phyloP scores from a whole-genome alignment of 2,797 vertebrate genomes.

The Malacoraja senta region DNA sequence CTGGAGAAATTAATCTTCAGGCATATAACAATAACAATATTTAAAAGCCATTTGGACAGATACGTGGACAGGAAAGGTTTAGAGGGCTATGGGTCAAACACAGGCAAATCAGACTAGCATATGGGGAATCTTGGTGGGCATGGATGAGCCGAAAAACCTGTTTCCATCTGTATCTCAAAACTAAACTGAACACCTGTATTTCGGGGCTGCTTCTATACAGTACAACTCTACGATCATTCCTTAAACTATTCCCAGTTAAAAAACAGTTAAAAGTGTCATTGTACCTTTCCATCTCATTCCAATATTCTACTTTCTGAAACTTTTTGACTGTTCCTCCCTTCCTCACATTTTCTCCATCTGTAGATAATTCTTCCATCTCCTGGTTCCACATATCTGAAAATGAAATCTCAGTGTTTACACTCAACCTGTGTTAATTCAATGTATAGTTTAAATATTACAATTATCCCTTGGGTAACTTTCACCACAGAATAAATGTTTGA shows the following conservation, averaged over 20 bases:
- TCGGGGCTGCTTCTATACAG: no score
- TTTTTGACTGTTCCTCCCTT: neutral
- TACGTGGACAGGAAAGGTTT: no score
- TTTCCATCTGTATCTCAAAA: no score
- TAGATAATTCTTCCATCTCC: neutral
- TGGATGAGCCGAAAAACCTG: no score
- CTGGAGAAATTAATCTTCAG: no score
- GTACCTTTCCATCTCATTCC: constrained; percentile 1
- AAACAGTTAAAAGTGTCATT: neutral
- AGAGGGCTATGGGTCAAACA: no score
- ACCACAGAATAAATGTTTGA: no score
- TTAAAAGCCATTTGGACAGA: no score
- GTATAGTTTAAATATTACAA: neutral
- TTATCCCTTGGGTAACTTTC: neutral
- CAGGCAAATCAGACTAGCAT: no score
- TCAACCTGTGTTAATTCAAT: constrained; percentile 18
- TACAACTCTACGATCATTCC: neutral
- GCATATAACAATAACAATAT: no score
- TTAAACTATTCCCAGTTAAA: neutral
- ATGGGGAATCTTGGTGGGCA: no score
- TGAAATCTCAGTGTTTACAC: neutral
- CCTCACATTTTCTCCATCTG: neutral
- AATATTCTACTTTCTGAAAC: constrained; percentile 7
- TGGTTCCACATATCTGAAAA: neutral
- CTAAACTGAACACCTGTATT: no score